Evolutionary conservation across 2,113 vertebrate genomes (phyloP).

Genomic region (Athene cunicularia): DNA sequence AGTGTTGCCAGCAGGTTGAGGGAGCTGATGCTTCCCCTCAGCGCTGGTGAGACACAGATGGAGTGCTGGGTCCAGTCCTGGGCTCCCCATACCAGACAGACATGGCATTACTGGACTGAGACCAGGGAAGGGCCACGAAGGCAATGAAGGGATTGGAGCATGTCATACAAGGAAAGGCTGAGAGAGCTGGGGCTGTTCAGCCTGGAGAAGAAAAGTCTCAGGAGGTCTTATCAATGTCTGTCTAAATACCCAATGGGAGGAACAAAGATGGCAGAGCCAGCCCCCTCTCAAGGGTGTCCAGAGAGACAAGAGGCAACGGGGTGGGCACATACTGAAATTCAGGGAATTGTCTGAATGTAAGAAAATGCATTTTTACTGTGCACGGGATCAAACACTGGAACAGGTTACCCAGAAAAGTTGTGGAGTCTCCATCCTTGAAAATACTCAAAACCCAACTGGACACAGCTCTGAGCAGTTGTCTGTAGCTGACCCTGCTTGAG

Average conservation of each 20-base stretch:
- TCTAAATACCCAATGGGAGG: neutral
- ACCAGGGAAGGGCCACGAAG: neutral
- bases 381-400: neutral
- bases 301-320: neutral
- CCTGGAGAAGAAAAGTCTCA: neutral
- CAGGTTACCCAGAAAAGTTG: neutral
- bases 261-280: neutral
- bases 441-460: neutral
- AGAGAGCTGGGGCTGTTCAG: neutral
- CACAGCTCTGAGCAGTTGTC: neutral
- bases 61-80: neutral
- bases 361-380: neutral
- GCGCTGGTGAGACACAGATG: neutral
- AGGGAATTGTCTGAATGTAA: neutral
- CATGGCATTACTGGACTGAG: neutral
- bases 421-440: neutral
- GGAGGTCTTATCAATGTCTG: neutral
- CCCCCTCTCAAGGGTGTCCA: neutral
- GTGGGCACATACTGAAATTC: neutral
- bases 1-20: neutral
- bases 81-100: neutral
- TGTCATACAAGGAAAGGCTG: neutral
- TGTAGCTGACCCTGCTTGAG: neutral
- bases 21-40: neutral
- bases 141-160: neutral